These are phyloP conservation scores for Menidia menidia DNA, from an alignment of 2,797 vertebrate species.

Conservation along the genomic window DNA sequence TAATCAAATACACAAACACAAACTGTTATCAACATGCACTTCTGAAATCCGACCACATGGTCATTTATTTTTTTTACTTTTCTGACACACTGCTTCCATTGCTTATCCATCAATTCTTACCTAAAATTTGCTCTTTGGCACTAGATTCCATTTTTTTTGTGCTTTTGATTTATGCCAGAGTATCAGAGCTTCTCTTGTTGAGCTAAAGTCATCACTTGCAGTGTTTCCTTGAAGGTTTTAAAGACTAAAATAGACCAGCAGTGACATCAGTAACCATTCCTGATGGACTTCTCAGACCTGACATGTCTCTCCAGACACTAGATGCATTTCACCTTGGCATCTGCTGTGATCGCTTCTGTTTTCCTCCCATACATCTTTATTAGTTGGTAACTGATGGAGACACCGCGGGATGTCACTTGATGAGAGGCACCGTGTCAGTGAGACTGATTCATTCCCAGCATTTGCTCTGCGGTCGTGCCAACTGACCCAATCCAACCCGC, in stretches of 20 bases:
- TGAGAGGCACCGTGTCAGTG: constrained; percentile 81
- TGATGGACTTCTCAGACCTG: constrained; percentile 60
- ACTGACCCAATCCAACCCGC: constrained; percentile 67
- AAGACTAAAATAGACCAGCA: background rate
- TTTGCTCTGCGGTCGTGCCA: constrained; percentile 78
- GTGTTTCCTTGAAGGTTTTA: background rate
- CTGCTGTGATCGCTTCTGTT: constrained; percentile 75
- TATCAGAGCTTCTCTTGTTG: background rate
- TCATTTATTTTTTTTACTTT: background rate
- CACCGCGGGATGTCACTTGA: constrained; percentile 79
- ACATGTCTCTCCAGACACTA: constrained; percentile 70
- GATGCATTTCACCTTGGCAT: constrained; percentile 81
- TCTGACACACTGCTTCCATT: too few species aligned
- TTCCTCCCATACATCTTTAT: constrained; percentile 82
- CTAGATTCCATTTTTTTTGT: too few species aligned
- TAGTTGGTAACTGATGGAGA: constrained; percentile 80
- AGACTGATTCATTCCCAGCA: constrained; percentile 83
- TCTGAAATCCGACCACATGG: too few species aligned
- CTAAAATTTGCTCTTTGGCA: too few species aligned
- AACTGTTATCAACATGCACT: too few species aligned
- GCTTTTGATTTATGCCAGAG: background rate
- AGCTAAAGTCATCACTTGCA: background rate
- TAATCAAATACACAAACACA: constrained; percentile 23
- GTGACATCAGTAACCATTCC: constrained; percentile 33
- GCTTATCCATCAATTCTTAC: too few species aligned